These are phyloP conservation scores for Aphis gossypii DNA, from an alignment of 1,140 invertebrate species.

Conservation along the genomic window DNA sequence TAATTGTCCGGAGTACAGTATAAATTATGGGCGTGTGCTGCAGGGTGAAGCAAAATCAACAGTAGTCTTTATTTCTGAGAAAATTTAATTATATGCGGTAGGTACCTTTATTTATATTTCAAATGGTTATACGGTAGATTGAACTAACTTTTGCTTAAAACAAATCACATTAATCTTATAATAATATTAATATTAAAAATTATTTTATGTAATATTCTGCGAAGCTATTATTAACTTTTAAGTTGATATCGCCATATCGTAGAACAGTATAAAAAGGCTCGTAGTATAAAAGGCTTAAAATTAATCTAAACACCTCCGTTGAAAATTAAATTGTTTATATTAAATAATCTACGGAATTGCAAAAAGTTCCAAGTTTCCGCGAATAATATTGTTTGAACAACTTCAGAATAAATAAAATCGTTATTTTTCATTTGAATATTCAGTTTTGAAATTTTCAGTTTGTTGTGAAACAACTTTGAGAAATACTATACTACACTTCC, in stretches of 20 bases:
- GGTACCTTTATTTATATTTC: neutral
- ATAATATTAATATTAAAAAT: neutral
- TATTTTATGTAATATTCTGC: neutral
- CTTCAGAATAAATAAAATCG: neutral
- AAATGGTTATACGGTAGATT: neutral
- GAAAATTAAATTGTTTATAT: neutral
- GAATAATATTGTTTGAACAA: neutral
- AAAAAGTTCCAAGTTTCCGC: neutral
- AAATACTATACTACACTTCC: neutral
- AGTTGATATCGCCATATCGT: neutral
- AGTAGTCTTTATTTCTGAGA: neutral
- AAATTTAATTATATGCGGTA: neutral
- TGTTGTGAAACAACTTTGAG: neutral
- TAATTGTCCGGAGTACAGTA: neutral
- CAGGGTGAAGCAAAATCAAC: neutral
- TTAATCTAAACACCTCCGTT: neutral
- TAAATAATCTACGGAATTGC: neutral
- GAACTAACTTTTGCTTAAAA: neutral
- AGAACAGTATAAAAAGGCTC: neutral
- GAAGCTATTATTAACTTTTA: neutral
- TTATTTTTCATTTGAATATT: neutral
- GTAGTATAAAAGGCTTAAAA: neutral
- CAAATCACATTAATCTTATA: neutral
- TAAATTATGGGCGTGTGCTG: neutral
- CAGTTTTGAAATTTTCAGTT: neutral